Conservation (phyloP, 2,888 invertebrate species). For the Melanchra persicariae region DNA sequence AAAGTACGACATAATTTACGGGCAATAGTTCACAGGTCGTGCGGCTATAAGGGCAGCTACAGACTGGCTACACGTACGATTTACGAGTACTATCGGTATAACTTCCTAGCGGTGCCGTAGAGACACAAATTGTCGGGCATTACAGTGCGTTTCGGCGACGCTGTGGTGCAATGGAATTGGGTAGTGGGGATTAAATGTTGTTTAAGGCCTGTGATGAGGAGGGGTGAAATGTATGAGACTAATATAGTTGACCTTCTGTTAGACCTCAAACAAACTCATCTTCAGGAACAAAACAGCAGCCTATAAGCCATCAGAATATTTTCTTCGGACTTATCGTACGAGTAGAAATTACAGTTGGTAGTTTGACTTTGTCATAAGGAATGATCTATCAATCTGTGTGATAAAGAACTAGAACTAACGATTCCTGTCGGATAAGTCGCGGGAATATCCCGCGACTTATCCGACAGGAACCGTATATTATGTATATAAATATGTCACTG, state of each 20-base stretch:
- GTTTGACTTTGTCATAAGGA: no score
- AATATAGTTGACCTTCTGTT: neutral
- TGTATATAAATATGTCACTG: no score
- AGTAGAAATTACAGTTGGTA: no score
- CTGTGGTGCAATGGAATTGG: conserved; percentile 23
- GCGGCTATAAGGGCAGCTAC: conserved; percentile 22
- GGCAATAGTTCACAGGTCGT: conserved; percentile 25
- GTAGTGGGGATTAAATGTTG: conserved; percentile 14
- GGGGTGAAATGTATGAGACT: neutral
- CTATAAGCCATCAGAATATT: no score
- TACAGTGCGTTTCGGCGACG: conserved; percentile 30
- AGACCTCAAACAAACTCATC: neutral
- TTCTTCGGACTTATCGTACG: no score
- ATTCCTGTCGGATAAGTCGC: no score
- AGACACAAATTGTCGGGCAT: conserved; percentile 36
- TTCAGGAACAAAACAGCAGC: neutral
- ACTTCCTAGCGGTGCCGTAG: conserved; percentile 32
- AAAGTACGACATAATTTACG: conserved; percentile 39
- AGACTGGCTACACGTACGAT: conserved; percentile 40
- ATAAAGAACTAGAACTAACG: no score
- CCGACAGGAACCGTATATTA: no score
- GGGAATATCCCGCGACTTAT: no score
- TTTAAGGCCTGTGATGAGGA: neutral
- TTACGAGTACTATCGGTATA: conserved; percentile 50
- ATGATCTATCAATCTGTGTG: no score